These are phyloP conservation scores for Idaea straminata DNA, from an alignment of 2,888 invertebrate species.

Conservation along the genomic window DNA sequence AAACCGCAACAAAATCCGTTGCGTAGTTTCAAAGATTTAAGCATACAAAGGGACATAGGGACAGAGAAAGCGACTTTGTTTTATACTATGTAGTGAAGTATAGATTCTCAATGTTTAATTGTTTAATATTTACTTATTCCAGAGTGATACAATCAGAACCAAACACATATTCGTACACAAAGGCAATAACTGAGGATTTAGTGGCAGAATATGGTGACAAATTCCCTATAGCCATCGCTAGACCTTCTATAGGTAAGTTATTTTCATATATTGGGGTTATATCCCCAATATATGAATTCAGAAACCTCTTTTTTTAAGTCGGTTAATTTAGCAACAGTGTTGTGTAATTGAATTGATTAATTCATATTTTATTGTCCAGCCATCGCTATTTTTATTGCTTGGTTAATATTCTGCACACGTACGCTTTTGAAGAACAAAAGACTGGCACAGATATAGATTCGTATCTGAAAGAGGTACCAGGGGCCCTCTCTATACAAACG, in stretches of 20 bases:
- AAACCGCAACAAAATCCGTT: too few species aligned
- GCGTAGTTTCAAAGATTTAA: too few species aligned
- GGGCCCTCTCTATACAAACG: too few species aligned
- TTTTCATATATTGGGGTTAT: too few species aligned
- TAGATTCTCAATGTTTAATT: neutral
- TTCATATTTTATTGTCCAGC: neutral
- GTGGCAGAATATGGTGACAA: conserved; percentile 85
- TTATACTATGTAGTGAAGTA: neutral
- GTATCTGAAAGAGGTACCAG: too few species aligned
- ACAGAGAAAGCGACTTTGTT: neutral
- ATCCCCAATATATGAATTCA: too few species aligned
- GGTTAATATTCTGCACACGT: neutral
- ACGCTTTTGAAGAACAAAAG: neutral
- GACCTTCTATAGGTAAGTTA: conserved; percentile 96
- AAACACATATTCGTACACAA: conserved; percentile 97
- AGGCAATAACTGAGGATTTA: conserved; percentile 93
- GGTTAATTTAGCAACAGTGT: too few species aligned
- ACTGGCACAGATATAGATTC: too few species aligned
- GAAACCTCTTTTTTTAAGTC: too few species aligned
- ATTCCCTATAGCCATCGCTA: conserved; percentile 90
- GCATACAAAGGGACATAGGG: too few species aligned
- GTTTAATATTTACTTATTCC: too few species aligned
- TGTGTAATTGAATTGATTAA: neutral
- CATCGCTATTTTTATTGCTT: neutral
- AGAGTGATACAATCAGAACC: conserved; percentile 88